These are phyloP conservation scores for Nebria ingens DNA, from an alignment of 1,140 invertebrate genomes.

Conservation along the genomic window DNA sequence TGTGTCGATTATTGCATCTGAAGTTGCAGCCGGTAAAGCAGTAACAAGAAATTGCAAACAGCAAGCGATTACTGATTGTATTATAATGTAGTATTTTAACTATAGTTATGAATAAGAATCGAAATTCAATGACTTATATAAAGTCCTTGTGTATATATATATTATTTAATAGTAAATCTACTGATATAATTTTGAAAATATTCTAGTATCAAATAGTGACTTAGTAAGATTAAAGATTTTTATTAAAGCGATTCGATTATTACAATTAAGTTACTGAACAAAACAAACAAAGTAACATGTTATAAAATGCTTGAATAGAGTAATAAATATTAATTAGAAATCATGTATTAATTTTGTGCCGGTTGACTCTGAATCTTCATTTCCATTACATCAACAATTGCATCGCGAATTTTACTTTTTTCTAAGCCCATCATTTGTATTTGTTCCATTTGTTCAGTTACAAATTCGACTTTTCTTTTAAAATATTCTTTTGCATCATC, in stretches of 20 bases:
- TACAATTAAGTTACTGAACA: too few relatives aligned
- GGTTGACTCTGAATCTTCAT: constrained; percentile 44
- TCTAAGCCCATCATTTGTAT: constrained; percentile 75
- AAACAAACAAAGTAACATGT: too few relatives aligned
- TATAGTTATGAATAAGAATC: too few relatives aligned
- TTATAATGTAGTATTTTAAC: not conserved
- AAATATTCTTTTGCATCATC: constrained; percentile 83
- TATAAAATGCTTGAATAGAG: too few relatives aligned
- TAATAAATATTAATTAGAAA: not conserved
- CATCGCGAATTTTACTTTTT: constrained; percentile 76
- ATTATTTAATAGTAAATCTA: too few relatives aligned
- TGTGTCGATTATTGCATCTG: constrained; percentile 30
- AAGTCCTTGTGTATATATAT: too few relatives aligned
- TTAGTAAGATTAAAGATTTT: too few relatives aligned
- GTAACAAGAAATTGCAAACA: constrained; percentile 26
- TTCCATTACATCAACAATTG: constrained; percentile 58
- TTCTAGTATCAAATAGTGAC: too few relatives aligned
- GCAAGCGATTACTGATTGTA: constrained; percentile 26
- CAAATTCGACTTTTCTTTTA: constrained; percentile 79
- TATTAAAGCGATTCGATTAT: too few relatives aligned
- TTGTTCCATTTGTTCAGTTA: constrained; percentile 90
- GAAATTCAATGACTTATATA: too few relatives aligned
- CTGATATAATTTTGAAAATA: too few relatives aligned
- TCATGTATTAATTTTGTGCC: not conserved
- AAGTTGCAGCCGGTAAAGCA: constrained; percentile 26